Conservation (phyloP, 2,113 vertebrate species). For the Heterotis niloticus region DNA sequence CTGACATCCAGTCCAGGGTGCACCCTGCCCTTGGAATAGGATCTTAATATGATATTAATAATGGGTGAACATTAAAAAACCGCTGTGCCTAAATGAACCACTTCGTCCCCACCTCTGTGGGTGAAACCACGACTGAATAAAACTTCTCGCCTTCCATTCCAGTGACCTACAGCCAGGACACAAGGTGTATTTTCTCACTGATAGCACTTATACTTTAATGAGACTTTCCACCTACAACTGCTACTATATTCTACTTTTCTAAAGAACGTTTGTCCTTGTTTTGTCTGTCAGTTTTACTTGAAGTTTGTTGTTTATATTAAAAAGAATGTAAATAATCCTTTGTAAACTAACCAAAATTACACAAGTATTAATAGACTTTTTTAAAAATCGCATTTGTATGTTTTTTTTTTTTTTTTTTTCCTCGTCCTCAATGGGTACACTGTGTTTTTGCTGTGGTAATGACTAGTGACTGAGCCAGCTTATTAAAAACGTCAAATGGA, state of each 20-base stretch:
- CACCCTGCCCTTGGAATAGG: constrained; percentile 24
- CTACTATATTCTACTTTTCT: constrained; percentile 56
- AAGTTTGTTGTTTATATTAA: constrained; percentile 58
- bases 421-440: constrained; percentile 59
- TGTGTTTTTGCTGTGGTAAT: constrained; percentile 56
- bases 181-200: constrained; percentile 54
- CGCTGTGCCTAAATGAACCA: constrained; percentile 54
- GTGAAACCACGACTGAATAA: constrained; percentile 61
- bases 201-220: constrained; percentile 69
- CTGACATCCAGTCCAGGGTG: neutral
- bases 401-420: constrained; percentile 43
- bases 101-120: constrained; percentile 56
- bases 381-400: constrained; percentile 46
- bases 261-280: constrained; percentile 57
- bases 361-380: constrained; percentile 62
- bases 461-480: constrained; percentile 74
- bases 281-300: constrained; percentile 44
- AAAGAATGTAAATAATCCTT: constrained; percentile 66
- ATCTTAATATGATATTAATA: neutral
- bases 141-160: constrained; percentile 42
- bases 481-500: constrained; percentile 56
- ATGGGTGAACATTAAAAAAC: neutral
- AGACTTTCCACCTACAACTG: constrained; percentile 57
- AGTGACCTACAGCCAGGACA: constrained; percentile 40
- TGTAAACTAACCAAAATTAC: constrained; percentile 61